Conservation (phyloP, 2,113 vertebrate species). For the Bubo bubo region DNA sequence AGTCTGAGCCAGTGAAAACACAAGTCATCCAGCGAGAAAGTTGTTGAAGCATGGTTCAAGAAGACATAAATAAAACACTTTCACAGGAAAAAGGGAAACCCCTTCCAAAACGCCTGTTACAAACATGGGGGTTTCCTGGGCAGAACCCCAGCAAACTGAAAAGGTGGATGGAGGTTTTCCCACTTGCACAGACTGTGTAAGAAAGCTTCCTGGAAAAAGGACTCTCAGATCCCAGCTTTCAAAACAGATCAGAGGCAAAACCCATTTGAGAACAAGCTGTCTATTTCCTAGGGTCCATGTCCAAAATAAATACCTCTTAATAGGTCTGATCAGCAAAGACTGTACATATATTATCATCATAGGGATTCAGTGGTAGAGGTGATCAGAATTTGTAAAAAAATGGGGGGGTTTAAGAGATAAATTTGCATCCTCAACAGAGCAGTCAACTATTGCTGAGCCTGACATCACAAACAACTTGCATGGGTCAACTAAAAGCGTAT, state of each 20-base stretch:
- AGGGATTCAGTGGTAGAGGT: neutral
- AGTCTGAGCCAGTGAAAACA: slow-evolving; percentile 62
- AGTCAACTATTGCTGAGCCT: neutral
- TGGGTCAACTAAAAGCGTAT: neutral
- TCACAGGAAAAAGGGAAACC: neutral
- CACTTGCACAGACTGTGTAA: neutral
- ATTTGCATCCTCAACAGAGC: neutral
- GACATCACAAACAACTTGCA: neutral
- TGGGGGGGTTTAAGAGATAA: rapidly evolving
- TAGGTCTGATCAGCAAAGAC: neutral
- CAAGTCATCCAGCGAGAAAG: slow-evolving; percentile 50
- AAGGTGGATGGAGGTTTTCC: slow-evolving; percentile 11
- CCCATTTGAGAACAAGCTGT: neutral
- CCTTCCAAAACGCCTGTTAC: neutral
- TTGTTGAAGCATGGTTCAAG: slow-evolving; percentile 27
- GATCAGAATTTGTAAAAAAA: neutral
- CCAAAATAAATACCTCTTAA: neutral
- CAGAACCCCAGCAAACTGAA: slow-evolving; percentile 13
- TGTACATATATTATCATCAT: neutral
- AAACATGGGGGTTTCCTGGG: neutral
- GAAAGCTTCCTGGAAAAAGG: neutral
- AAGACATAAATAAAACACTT: slow-evolving; percentile 46
- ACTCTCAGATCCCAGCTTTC: neutral
- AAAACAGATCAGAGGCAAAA: neutral
- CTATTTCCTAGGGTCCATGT: neutral